Percentiles rank a stretch among this genome's conserved stretches.
Conservation (phyloP, 1,140 invertebrate species). For the Vollenhovia emeryi region DNA sequence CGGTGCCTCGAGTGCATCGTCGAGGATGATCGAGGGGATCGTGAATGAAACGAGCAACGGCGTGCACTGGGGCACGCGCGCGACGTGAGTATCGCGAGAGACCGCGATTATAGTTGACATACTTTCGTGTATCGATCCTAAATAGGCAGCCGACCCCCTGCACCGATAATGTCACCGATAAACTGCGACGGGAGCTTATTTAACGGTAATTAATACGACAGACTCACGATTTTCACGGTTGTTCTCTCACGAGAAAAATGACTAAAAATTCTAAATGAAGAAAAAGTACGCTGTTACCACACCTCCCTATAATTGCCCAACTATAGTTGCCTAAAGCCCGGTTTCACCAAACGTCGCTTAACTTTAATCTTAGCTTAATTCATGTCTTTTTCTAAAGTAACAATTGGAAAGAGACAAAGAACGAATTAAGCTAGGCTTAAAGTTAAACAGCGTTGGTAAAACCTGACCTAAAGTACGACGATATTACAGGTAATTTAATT, state of each 20-base stretch:
- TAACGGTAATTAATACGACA: slow-evolving; percentile 7
- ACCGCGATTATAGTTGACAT: slow-evolving; percentile 38
- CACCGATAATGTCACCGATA: not conserved
- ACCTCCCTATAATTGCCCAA: not conserved
- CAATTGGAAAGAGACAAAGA: too few relatives aligned
- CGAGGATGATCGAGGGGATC: slow-evolving; percentile 21
- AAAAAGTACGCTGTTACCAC: not conserved
- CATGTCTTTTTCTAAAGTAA: too few relatives aligned
- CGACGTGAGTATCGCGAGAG: not conserved
- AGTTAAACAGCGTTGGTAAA: too few relatives aligned
- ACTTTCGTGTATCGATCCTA: slow-evolving; percentile 42
- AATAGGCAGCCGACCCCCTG: slow-evolving; percentile 11
- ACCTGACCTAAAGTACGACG: too few relatives aligned
- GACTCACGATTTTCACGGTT: not conserved
- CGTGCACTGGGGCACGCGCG: not conserved
- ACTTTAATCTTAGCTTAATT: too few relatives aligned
- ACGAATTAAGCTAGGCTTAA: too few relatives aligned
- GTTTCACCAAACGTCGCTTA: too few relatives aligned
- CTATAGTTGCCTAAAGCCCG: not conserved
- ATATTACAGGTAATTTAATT: not conserved
- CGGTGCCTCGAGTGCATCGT: not conserved
- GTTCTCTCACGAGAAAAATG: not conserved
- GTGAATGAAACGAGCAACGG: slow-evolving; percentile 41
- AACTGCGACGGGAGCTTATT: not conserved
- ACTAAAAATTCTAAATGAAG: not conserved